Percentiles rank a stretch among this genome's conserved stretches.
Conservation (phyloP, 2,888 invertebrate genomes). For the Microplitis manilae region DNA sequence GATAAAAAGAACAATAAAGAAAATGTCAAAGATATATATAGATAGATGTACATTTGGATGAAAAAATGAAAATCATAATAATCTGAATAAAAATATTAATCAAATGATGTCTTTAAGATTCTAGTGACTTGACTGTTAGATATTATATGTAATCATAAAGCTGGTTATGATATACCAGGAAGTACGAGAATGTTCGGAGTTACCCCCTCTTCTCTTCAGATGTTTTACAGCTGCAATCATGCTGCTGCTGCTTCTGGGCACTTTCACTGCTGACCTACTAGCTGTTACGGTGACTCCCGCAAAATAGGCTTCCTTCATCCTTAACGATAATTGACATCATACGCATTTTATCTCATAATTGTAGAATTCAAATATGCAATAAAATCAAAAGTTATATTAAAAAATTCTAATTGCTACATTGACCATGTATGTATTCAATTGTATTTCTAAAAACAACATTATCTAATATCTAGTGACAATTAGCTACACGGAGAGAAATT, state of each 20-base stretch:
- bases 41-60: too few species aligned
- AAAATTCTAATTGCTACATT: too few species aligned
- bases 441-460: too few species aligned
- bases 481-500: too few species aligned
- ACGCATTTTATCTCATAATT: constrained; percentile 4
- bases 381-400: too few species aligned
- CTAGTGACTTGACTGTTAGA: not conserved
- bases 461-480: too few species aligned
- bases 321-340: not conserved
- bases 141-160: constrained; percentile 13
- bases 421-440: too few species aligned
- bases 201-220: constrained; percentile 47
- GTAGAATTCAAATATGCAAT: too few species aligned
- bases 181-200: constrained; percentile 56
- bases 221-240: constrained; percentile 64
- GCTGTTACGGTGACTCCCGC: constrained; percentile 58
- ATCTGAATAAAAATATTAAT: not conserved
- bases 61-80: too few species aligned
- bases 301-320: constrained; percentile 32
- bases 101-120: not conserved
- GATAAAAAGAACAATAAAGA: constrained; percentile 9
- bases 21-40: not conserved
- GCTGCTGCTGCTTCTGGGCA: constrained; percentile 63
- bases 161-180: constrained; percentile 58
- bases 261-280: constrained; percentile 70